These are phyloP conservation scores for Stichodactyla mertensii DNA, from an alignment of 64 coral and sea anemone genomes.

Conservation along the genomic window DNA sequence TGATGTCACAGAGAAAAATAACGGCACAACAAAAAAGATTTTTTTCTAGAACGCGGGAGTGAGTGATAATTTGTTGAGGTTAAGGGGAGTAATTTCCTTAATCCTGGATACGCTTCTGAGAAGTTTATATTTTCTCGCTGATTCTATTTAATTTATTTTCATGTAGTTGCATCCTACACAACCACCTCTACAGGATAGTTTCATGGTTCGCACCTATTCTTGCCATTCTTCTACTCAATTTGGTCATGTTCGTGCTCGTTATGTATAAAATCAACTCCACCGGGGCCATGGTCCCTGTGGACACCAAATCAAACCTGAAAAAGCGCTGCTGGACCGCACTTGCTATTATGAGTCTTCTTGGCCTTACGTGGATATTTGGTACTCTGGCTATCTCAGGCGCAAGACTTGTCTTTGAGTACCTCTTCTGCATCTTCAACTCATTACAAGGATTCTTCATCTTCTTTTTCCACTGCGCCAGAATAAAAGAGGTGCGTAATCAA, in stretches of 20 bases:
- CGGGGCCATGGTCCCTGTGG: slow-evolving; percentile 46
- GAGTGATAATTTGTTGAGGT: too few relatives aligned
- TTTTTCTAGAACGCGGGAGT: too few relatives aligned
- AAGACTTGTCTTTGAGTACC: slow-evolving; percentile 66
- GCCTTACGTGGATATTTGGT: slow-evolving; percentile 78
- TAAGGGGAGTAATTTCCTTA: too few relatives aligned
- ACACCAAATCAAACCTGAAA: slow-evolving; percentile 50
- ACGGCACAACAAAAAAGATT: too few relatives aligned
- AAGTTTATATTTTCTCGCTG: too few relatives aligned
- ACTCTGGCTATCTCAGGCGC: slow-evolving; percentile 56
- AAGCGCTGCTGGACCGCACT: slow-evolving; percentile 56
- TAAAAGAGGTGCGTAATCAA: slow-evolving; percentile 70
- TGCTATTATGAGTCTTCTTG: slow-evolving; percentile 71
- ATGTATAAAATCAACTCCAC: slow-evolving; percentile 28
- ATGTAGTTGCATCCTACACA: slow-evolving; percentile 64
- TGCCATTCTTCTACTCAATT: slow-evolving; percentile 43
- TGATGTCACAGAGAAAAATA: too few relatives aligned
- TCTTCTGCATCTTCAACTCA: slow-evolving; percentile 91
- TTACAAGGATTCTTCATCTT: slow-evolving; percentile 89
- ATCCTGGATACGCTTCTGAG: too few relatives aligned
- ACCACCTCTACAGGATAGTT: slow-evolving; percentile 39
- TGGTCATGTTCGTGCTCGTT: slow-evolving; percentile 54
- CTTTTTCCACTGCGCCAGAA: slow-evolving; percentile 72
- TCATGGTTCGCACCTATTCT: slow-evolving; percentile 66
- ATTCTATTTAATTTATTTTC: not conserved